Conservation (phyloP, 2,888 invertebrate genomes). For the Helleia helle region DNA sequence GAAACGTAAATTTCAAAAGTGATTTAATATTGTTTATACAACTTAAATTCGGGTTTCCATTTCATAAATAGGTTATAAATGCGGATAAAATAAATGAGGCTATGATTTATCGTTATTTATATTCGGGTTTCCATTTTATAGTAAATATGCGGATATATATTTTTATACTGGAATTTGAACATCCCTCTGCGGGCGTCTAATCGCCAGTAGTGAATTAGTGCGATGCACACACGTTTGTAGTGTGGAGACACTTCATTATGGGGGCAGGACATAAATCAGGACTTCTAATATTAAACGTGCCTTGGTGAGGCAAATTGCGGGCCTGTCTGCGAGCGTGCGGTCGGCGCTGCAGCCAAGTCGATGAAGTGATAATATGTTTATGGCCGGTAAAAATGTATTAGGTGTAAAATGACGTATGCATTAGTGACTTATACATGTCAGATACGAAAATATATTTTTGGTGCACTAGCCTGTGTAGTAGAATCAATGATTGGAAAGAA, state of each 20-base stretch:
- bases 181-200: slow-evolving; percentile 34
- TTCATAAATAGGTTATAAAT: too few species aligned
- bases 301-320: slow-evolving; percentile 67
- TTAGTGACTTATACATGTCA: too few species aligned
- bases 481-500: too few species aligned
- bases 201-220: slow-evolving; percentile 65
- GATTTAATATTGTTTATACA: too few species aligned
- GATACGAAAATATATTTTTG: too few species aligned
- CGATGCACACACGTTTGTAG: slow-evolving; percentile 63
- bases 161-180: slow-evolving; percentile 22
- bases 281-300: slow-evolving; percentile 75
- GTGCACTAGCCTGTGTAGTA: too few species aligned
- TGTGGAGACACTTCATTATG: slow-evolving; percentile 71
- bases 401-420: slow-evolving; percentile 20
- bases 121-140: not conserved
- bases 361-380: slow-evolving; percentile 32
- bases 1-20: too few species aligned
- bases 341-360: slow-evolving; percentile 30
- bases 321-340: slow-evolving; percentile 44
- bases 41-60: too few species aligned
- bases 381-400: slow-evolving; percentile 27
- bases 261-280: slow-evolving; percentile 69
- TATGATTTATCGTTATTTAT: too few species aligned
- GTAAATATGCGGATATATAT: slow-evolving; percentile 18
- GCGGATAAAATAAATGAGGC: too few species aligned